These are phyloP conservation scores for Drosophila oshimai DNA, from an alignment of 1,140 invertebrate genomes.

Conservation along the genomic window DNA sequence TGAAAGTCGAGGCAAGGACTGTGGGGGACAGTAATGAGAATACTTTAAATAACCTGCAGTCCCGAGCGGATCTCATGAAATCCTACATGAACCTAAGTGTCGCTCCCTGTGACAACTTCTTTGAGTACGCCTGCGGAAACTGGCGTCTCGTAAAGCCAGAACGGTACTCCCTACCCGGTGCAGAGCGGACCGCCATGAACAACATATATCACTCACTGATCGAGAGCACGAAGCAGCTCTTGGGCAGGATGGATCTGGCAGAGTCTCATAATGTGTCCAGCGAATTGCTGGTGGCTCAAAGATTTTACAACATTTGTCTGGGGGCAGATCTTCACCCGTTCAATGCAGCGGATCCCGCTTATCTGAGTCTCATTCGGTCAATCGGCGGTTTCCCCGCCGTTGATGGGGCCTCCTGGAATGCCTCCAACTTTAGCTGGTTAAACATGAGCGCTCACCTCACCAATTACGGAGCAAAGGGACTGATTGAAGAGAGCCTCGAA, in stretches of 20 bases:
- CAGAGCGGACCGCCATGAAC: too few relatives aligned
- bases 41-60: too few relatives aligned
- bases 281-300: constrained; percentile 51
- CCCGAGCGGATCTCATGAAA: constrained; percentile 77
- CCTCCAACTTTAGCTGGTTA: constrained; percentile 63
- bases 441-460: too few relatives aligned
- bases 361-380: constrained; percentile 55
- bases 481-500: too few relatives aligned
- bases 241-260: constrained; percentile 9
- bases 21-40: too few relatives aligned
- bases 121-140: constrained; percentile 87
- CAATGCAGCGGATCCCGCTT: constrained; percentile 47
- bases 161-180: constrained; percentile 22
- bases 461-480: constrained; percentile 45
- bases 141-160: constrained; percentile 80
- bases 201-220: too few relatives aligned
- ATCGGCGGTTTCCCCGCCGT: constrained; percentile 71
- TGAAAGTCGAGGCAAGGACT: too few relatives aligned
- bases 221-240: too few relatives aligned
- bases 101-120: constrained; percentile 89
- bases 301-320: constrained; percentile 60
- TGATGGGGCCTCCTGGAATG: constrained; percentile 47
- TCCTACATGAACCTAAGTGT: constrained; percentile 84
- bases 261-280: constrained; percentile 28
- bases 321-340: constrained; percentile 50